Percentiles rank a stretch among this genome's conserved stretches.
Evolutionary conservation across 2,888 invertebrate species (phyloP).

Genomic region (Aspidiotus destructor): DNA sequence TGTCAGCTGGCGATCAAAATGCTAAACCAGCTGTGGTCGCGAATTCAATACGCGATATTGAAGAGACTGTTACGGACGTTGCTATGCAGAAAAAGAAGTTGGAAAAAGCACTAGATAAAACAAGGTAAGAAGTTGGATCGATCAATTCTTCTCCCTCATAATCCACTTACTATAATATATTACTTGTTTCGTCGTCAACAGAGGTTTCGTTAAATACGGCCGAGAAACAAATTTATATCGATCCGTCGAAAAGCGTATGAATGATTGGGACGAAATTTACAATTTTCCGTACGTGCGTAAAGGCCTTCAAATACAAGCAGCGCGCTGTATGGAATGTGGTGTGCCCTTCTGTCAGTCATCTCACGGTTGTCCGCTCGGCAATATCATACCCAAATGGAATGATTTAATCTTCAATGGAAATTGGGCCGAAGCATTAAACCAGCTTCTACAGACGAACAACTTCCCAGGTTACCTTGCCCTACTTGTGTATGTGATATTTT

Average conservation of each 20-base stretch:
- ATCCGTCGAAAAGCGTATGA: conserved; percentile 67
- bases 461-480: conserved; percentile 65
- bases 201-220: conserved; percentile 93
- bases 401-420: conserved; percentile 87
- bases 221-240: conserved; percentile 81
- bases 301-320: conserved; percentile 82
- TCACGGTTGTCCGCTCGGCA: conserved; percentile 94
- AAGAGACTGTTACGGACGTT: conserved; percentile 72
- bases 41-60: conserved; percentile 58
- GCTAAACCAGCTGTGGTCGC: conserved; percentile 33
- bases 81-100: conserved; percentile 67
- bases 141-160: background rate
- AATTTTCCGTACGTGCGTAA: conserved; percentile 74
- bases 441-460: conserved; percentile 94
- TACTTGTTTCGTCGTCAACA: conserved; percentile 40
- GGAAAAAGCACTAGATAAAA: conserved; percentile 72
- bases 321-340: conserved; percentile 97
- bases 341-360: conserved; percentile 95
- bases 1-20: conserved; percentile 34
- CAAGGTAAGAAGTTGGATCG: conserved; percentile 45
- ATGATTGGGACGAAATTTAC: conserved; percentile 97
- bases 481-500: too few relatives aligned
- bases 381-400: conserved; percentile 99
- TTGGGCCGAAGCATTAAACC: conserved; percentile 88
- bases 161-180: background rate